Evolutionary conservation across 2,888 invertebrate species (phyloP).

Genomic region (Spicauda simplicius): DNA sequence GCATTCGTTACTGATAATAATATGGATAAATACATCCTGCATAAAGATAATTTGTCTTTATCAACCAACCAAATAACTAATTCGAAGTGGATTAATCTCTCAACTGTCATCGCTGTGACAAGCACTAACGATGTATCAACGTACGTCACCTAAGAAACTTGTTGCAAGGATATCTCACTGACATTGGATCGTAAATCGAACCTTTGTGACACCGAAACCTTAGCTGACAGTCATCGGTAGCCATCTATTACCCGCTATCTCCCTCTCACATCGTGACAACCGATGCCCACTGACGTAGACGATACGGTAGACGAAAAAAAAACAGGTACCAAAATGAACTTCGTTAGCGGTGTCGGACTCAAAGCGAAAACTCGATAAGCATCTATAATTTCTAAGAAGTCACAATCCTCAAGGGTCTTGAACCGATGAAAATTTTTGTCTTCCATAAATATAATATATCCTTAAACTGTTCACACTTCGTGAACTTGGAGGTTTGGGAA

Average conservation of each 20-base stretch:
- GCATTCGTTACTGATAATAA: constrained; percentile 2
- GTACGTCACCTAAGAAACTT: constrained; percentile 29
- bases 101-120: constrained; percentile 14
- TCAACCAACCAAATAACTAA: constrained; percentile 9
- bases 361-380: constrained; percentile 73
- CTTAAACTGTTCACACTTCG: constrained; percentile 75
- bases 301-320: constrained; percentile 59
- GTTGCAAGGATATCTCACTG: constrained; percentile 41
- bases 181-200: constrained; percentile 49
- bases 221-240: constrained; percentile 72
- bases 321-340: constrained; percentile 68
- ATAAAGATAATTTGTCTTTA: constrained; percentile 10
- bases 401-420: constrained; percentile 56
- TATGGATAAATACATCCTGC: neutral
- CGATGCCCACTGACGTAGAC: constrained; percentile 55
- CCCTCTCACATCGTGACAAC: constrained; percentile 64
- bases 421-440: constrained; percentile 67
- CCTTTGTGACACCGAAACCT: constrained; percentile 57
- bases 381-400: constrained; percentile 79
- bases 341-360: constrained; percentile 77
- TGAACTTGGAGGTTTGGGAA: constrained; percentile 57
- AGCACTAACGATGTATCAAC: constrained; percentile 34
- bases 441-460: constrained; percentile 62
- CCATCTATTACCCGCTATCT: constrained; percentile 75
- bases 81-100: constrained; percentile 8